Base-by-base conservation (phyloP, 2,888 invertebrate genomes). In the Andrena haemorrhoa region DNA sequence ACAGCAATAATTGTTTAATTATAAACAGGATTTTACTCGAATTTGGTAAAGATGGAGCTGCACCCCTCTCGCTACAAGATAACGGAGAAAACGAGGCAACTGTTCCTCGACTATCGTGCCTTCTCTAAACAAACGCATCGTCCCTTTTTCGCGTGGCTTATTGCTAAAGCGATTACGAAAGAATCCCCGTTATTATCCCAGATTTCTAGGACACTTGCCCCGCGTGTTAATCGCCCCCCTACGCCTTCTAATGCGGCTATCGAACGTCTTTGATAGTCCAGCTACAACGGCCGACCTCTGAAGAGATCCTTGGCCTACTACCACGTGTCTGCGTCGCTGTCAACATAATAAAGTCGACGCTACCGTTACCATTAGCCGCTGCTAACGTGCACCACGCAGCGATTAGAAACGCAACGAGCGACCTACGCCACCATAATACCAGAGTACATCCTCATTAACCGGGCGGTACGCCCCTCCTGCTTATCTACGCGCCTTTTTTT, bases 401-500 rank as follows among this genome's bases (percentile, higher is more conserved):
- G 88, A 88, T 88, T 88, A 88, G 84, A 86, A 88, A 88, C 84
- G 86, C 89, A 89, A 89, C 84, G 86, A 85, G 81, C 87, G 88
- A 82, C 88, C 89, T 86, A 90, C 87, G 86, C 88, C 84, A 78
- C 87, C 89, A 86, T 87, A 89, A 91, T 90, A 89, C 88, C 10
- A 23, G 89, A 89, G 90, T 90, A 93, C 93, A 93, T 93, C 93
- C 93, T 93, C 93, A 93, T 93, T 93, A 93, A 89, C 88, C 75
- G 85, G 75, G 79, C 88, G 84, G 81, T 83, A 79, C 79, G 75
- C 75, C 85, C 86, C 86, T 83, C 77, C 83, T 77, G 73, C 66
- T 87, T 79, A 84, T 83, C 84, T 74, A 73, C 81, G 79, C 81
- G 56, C 35, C 65, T 76, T 83, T 86, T 88, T 89, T 84, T 88